A percentile compares a stretch with the other conserved stretches of the same genome.
phyloP scores from a whole-genome alignment of 2,888 invertebrate genomes.

The Drosophila anomelani region DNA sequence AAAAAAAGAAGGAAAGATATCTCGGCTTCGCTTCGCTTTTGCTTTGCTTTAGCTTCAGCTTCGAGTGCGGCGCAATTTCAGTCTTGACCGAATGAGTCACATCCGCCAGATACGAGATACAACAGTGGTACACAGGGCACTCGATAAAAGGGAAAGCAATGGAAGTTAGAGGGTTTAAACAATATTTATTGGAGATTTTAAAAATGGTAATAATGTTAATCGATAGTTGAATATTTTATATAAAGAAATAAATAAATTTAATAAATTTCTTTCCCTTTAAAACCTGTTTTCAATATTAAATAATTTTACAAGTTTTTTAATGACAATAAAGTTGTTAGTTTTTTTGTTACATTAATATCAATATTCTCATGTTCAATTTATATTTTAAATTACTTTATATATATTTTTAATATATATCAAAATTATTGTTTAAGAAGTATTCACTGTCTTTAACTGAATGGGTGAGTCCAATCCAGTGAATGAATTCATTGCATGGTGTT shows the following conservation, averaged over 20 bases:
- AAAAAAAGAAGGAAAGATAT: slow-evolving; percentile 11
- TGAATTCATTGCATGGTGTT: slow-evolving; percentile 55
- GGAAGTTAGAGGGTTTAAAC: too few relatives aligned
- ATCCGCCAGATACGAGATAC: slow-evolving; percentile 59
- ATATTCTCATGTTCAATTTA: background rate
- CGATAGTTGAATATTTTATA: too few relatives aligned
- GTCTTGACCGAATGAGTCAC: slow-evolving; percentile 65
- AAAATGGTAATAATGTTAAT: too few relatives aligned
- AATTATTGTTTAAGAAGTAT: background rate
- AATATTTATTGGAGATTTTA: background rate
- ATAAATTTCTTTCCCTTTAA: too few relatives aligned
- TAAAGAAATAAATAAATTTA: too few relatives aligned
- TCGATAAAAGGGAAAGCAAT: background rate
- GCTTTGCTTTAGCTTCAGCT: slow-evolving; percentile 5
- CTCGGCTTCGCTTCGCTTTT: slow-evolving; percentile 4
- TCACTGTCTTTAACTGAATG: slow-evolving; percentile 14
- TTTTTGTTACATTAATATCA: too few relatives aligned
- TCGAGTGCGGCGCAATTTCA: slow-evolving; percentile 49
- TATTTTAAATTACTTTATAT: too few relatives aligned
- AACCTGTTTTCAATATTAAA: too few relatives aligned
- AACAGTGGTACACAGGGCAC: slow-evolving; percentile 1
- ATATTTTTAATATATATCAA: background rate
- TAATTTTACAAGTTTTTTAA: too few relatives aligned
- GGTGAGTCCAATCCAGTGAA: slow-evolving; percentile 28
- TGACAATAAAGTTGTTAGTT: too few relatives aligned